These are phyloP conservation scores for Lophura nycthemera DNA, from an alignment of 2,113 vertebrate species.

Conservation along the genomic window DNA sequence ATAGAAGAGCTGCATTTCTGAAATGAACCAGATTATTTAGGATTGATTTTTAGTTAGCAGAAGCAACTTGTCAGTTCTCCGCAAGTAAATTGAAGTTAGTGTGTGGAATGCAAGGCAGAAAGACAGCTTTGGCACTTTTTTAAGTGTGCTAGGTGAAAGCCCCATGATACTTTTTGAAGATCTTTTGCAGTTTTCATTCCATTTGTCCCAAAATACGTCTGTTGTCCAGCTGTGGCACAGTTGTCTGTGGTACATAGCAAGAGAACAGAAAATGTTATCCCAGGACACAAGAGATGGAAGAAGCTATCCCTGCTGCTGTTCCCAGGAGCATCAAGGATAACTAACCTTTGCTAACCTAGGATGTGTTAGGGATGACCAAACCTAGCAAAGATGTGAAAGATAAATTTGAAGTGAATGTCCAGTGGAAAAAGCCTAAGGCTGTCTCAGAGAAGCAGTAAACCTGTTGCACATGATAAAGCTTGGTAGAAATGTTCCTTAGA, in stretches of 20 bases:
- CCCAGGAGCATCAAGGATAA: neutral
- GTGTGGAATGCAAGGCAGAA: neutral
- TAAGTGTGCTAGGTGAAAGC: neutral
- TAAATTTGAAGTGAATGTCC: neutral
- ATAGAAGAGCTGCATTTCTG: neutral
- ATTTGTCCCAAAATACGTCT: neutral
- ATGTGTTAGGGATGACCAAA: neutral
- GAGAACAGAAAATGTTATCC: neutral
- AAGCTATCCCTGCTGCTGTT: neutral
- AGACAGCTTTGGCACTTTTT: neutral
- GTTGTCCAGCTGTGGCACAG: neutral
- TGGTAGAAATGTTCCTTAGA: neutral
- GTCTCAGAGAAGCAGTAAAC: neutral
- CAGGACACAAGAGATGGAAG: neutral
- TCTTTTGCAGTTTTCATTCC: neutral
- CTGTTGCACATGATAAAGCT: neutral
- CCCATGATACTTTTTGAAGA: neutral
- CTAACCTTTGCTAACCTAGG: neutral
- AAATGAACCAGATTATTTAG: neutral
- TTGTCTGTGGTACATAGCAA: neutral
- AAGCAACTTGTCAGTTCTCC: neutral
- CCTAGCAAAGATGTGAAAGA: neutral
- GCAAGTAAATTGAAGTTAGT: neutral
- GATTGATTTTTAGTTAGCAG: constrained; percentile 7
- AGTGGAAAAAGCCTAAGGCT: neutral